Base-by-base conservation (phyloP, 2,888 invertebrate species). In the Merodon equestris region DNA sequence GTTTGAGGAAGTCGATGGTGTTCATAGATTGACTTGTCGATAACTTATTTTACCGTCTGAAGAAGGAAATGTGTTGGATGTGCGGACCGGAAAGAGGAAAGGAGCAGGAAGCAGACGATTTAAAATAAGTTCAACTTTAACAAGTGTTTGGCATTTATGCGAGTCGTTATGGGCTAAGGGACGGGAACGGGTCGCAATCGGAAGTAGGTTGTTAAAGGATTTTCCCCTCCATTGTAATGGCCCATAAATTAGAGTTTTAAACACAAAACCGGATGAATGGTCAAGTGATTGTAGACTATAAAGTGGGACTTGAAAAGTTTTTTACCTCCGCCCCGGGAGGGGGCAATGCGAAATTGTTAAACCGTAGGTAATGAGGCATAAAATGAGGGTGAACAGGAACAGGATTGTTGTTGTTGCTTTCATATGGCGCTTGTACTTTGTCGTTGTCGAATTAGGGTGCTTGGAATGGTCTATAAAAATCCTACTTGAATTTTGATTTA, bases 11-110 rank as follows among this genome's bases (percentile, higher is more conserved):
- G 61, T 72, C 72, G 57, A 67, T 77, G 77, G 72, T 67, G 63
- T 63, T 58, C 67, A 67, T 67, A 72, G 77, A 77, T 77, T 77
- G 67, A 77, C 67, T 77, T 77, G 77, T 53, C 72, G 72, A 77
- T 77, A 77, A 77, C 77, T 72, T 77, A 72, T 72, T 77, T 77
- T 53, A 44, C 36, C 13, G 40, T 27, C 54, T 14, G 1, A 15
- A 27, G 34, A 19, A 38, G 3, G n/a, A 13, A 70, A 60, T n/a
- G 14, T 44, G 45, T 36, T 27, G 40, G 38, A 57, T 10, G 47
- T 47, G 34, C 57, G 53, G 9, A 58, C 9, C 14, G 19, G 19
- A 34, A 53, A 66, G 34, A 42, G 42, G 9, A 58, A 58, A 1
- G 19, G 38, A 51, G 36, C 50, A 45, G 45, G 19, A 67, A 77